These are phyloP conservation scores for Acipenser oxyrinchus DNA, from an alignment of 2,797 vertebrate species.

Conservation along the genomic window DNA sequence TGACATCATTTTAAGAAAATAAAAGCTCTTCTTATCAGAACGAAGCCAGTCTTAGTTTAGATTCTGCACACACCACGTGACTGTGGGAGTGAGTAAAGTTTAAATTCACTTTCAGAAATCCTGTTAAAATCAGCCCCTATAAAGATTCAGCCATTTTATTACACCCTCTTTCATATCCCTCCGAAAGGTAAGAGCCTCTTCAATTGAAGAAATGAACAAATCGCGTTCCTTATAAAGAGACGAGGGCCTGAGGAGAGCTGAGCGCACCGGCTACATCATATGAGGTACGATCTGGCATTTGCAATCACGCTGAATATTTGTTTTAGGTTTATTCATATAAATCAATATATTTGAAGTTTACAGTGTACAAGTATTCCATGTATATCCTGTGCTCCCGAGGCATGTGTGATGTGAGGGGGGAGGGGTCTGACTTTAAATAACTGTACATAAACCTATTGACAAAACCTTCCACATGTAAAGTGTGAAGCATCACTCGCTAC, in stretches of 20 bases:
- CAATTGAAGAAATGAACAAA: conserved; percentile 22
- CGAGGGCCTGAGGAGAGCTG: conserved; percentile 18
- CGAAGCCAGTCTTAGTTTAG: conserved; percentile 50
- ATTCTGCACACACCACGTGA: conserved; percentile 78
- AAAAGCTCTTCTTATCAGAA: conserved; percentile 27
- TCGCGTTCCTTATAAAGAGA: too few species aligned
- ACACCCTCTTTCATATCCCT: conserved; percentile 40
- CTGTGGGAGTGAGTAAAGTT: conserved; percentile 69
- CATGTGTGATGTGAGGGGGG: too few species aligned
- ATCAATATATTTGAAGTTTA: too few species aligned
- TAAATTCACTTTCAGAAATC: conserved; percentile 68
- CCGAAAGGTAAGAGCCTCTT: conserved; percentile 21
- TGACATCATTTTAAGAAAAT: too few species aligned
- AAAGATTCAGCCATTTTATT: conserved; percentile 54
- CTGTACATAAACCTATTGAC: too few species aligned
- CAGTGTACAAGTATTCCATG: too few species aligned
- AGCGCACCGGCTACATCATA: conserved; percentile 10
- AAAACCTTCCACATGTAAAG: too few species aligned
- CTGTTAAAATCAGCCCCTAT: conserved; percentile 53
- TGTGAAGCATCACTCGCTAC: too few species aligned
- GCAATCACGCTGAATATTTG: conserved; percentile 18
- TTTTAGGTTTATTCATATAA: not conserved
- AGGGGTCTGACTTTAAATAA: too few species aligned
- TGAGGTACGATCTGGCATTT: conserved; percentile 47
- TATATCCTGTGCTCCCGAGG: too few species aligned